phyloP scores from a whole-genome alignment of 2,797 vertebrate genomes.

The Hyperoplus immaculatus region DNA sequence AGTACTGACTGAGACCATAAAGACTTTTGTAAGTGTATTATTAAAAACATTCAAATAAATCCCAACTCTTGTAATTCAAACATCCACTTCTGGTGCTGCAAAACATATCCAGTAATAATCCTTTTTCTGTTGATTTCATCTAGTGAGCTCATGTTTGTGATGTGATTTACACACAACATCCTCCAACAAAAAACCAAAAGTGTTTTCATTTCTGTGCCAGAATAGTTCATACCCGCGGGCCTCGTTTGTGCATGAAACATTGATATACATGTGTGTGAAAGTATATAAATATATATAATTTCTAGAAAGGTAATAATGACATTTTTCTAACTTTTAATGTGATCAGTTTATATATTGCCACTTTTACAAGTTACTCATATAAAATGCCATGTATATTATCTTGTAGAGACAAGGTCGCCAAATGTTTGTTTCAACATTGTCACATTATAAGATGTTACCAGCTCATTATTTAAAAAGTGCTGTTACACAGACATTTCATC shows the following conservation, averaged over 20 bases:
- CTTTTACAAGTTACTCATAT: constrained; percentile 63
- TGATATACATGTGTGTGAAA: constrained; percentile 59
- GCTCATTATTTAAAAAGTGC: constrained; percentile 62
- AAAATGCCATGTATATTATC: constrained; percentile 58
- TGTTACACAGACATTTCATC: constrained; percentile 68
- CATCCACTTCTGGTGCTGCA: constrained; percentile 65
- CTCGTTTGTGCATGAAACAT: constrained; percentile 72
- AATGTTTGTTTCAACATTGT: constrained; percentile 63
- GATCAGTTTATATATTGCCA: constrained; percentile 74
- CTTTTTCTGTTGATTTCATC: constrained; percentile 55
- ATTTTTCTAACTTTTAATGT: constrained; percentile 76
- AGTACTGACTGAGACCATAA: constrained; percentile 11
- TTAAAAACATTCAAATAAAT: background rate
- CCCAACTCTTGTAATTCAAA: constrained; percentile 49
- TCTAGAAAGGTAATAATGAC: constrained; percentile 62
- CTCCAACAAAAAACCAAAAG: constrained; percentile 36
- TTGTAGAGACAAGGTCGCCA: constrained; percentile 52
- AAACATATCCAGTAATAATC: constrained; percentile 24
- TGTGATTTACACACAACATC: constrained; percentile 40
- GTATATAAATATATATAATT: constrained; percentile 47
- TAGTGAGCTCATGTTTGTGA: constrained; percentile 53
- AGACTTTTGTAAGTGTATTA: constrained; percentile 15
- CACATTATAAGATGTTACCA: constrained; percentile 65
- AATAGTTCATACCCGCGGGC: constrained; percentile 46
- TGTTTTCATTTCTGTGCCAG: constrained; percentile 63